Evolutionary conservation across 2,113 vertebrate species (phyloP), one percentile per base, ranked within the genome.

Genomic region (Dolichallabes microphthalmus): DNA sequence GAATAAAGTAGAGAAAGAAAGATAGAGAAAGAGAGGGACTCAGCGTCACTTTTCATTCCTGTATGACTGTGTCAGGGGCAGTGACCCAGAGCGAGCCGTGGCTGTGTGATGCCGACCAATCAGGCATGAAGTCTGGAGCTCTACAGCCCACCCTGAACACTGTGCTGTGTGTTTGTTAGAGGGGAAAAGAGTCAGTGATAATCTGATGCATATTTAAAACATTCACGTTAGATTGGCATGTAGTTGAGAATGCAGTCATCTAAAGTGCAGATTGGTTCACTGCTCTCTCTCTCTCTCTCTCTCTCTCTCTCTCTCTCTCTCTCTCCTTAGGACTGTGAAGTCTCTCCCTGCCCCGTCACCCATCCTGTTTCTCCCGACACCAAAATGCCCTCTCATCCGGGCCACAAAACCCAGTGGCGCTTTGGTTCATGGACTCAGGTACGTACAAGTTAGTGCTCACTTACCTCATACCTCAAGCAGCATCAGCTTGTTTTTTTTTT

Each of bases 351-450:
- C 92, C 96, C 96, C 64, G 88, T 90, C 83, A 94, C 94, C 85
- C 95, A 94, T 68, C 94, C 96, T 61, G 91, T 93, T 87, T 92
- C 89, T 85, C 94, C 95, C 0, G 97, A 96, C 89, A 91, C 94
- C 64, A 96, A 97, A 91, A 94, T 94, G 88, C 93, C 86, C 6
- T 0, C 91, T 63, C 91, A 95, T 22, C 91, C 91, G 69, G 45
- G 82, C 77, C 96, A 96, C 84, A 96, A 96, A 93, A 98, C 98
- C 0, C 97, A 98, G 90, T 99, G 98, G 98, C 93, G 98, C 89
- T 99, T 97, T 92, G 98, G 98, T 89, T 99, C 98, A 76, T 99
- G 98, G 98, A 98, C 98, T 75, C 97, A 96, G 71, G 98, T 99
- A 93, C 90, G 94, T 45, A 35, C 32, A n/a, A 22, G 14, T 35